phyloP scores from a whole-genome alignment of 2,113 vertebrate genomes.

The Anarhynchus alexandrinus region DNA sequence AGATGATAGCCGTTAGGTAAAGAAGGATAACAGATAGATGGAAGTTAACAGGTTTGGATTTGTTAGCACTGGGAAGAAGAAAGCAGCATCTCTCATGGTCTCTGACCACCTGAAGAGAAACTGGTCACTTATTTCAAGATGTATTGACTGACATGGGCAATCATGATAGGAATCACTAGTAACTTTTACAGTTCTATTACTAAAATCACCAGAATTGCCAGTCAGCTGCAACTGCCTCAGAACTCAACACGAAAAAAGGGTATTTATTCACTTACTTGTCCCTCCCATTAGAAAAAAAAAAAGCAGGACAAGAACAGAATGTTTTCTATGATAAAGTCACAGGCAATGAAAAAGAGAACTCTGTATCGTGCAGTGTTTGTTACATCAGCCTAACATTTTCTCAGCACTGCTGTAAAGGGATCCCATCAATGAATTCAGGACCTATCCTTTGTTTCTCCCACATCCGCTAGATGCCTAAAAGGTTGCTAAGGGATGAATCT shows the following conservation, averaged over 20 bases:
- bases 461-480: neutral
- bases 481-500: neutral
- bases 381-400: neutral
- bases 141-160: no score
- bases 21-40: neutral
- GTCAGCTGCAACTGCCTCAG: neutral
- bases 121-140: neutral
- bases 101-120: neutral
- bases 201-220: neutral
- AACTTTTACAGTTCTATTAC: neutral
- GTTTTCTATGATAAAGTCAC: neutral
- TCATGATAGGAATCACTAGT: neutral
- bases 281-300: neutral
- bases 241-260: neutral
- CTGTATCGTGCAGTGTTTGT: neutral
- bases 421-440: neutral
- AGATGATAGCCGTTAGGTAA: neutral
- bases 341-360: neutral
- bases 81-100: neutral
- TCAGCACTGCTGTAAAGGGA: neutral
- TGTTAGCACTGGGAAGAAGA: neutral
- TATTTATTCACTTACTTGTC: neutral
- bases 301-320: fast-evolving
- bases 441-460: neutral
- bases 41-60: neutral